Evolutionary conservation across 2,888 invertebrate species (phyloP).

Genomic region (Ametastegia equiseti): DNA sequence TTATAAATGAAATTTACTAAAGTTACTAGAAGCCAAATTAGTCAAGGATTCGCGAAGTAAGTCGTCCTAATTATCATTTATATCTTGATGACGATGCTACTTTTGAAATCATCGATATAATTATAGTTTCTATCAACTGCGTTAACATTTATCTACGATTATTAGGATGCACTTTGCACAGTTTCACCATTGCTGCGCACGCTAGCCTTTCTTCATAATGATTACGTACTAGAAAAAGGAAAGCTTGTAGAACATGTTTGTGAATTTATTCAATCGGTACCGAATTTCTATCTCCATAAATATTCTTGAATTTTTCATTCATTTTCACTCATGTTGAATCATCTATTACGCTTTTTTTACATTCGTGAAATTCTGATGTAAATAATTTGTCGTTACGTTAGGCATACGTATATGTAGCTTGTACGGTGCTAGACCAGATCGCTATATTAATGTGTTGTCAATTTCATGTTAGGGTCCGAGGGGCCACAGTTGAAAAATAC

Average conservation of each 20-base stretch:
- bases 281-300: neutral
- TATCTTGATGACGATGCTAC: neutral
- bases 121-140: constrained; percentile 11
- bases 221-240: neutral
- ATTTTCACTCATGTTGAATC: neutral
- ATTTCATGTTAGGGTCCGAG: constrained; percentile 15
- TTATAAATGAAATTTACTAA: neutral
- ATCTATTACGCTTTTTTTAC: neutral
- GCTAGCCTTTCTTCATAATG: neutral
- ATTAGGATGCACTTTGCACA: neutral
- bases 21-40: neutral
- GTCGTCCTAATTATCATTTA: neutral
- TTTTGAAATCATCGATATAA: constrained; percentile 1
- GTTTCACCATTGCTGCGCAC: neutral
- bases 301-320: neutral
- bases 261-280: neutral
- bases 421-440: constrained; percentile 30
- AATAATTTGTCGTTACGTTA: constrained; percentile 35
- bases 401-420: constrained; percentile 37
- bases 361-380: constrained; percentile 12
- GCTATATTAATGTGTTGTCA: constrained; percentile 2
- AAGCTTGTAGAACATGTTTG: neutral
- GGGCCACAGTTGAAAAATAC: constrained; percentile 20
- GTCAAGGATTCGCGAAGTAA: neutral
- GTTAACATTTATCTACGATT: neutral